Evolutionary conservation across 2,797 vertebrate species (phyloP).

Genomic region (Notamacropus eugenii): DNA sequence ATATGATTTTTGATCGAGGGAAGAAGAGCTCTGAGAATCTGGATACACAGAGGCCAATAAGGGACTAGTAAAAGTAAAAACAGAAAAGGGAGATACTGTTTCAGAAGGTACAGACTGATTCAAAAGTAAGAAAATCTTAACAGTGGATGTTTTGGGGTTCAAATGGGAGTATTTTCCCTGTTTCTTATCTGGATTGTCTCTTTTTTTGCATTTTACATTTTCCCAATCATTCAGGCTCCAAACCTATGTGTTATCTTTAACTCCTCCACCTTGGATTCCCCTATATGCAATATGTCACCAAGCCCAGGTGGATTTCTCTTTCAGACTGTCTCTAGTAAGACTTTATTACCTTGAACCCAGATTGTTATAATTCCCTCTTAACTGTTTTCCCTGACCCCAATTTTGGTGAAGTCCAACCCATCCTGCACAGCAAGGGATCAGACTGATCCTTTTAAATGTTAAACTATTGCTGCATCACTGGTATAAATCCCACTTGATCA

Average conservation of each 20-base stretch:
- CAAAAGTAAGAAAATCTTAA: neutral
- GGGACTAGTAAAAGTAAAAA: neutral
- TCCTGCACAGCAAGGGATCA: neutral
- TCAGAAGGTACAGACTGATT: neutral
- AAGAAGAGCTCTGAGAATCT: neutral
- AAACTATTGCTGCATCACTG: no score
- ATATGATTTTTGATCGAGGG: neutral
- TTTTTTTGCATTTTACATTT: neutral
- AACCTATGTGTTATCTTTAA: neutral
- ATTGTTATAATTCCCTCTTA: neutral
- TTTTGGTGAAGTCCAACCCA: neutral
- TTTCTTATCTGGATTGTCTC: neutral
- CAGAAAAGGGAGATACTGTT: neutral
- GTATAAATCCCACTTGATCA: no score
- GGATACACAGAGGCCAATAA: neutral
- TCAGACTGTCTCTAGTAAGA: neutral
- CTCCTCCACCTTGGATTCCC: neutral
- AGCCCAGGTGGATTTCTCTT: neutral
- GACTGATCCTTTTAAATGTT: neutral
- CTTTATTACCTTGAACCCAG: neutral
- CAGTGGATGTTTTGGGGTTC: neutral
- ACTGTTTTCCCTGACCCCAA: neutral
- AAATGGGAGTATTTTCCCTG: neutral
- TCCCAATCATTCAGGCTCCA: neutral
- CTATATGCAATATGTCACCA: neutral